phyloP scores from a whole-genome alignment of 2,113 vertebrate species.

The Ageneiosus marmoratus region DNA sequence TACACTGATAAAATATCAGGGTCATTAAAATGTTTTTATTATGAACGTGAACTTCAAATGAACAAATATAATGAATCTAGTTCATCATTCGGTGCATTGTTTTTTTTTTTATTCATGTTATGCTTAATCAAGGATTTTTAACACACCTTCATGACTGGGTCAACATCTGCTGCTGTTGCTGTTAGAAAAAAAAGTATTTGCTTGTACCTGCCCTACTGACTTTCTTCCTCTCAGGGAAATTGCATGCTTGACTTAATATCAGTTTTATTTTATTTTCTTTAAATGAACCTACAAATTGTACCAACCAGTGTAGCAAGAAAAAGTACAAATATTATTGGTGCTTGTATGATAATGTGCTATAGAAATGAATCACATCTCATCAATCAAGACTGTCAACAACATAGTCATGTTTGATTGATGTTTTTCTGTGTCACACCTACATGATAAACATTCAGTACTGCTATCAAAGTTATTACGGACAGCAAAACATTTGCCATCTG shows the following conservation, averaged over 20 bases:
- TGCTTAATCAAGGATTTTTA: background rate
- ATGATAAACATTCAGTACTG: background rate
- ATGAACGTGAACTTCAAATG: background rate
- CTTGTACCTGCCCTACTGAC: conserved; percentile 41
- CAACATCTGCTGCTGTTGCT: conserved; percentile 35
- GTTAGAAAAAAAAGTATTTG: conserved; percentile 34
- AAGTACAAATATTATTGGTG: background rate
- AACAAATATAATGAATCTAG: background rate
- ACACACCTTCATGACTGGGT: background rate
- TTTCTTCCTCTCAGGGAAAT: conserved; percentile 29
- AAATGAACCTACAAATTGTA: background rate
- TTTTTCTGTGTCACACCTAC: background rate
- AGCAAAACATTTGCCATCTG: background rate
- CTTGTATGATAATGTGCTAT: background rate
- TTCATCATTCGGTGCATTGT: background rate
- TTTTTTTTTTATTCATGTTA: background rate
- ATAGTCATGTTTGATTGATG: background rate
- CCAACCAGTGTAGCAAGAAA: background rate
- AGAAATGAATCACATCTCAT: background rate
- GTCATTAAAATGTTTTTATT: background rate
- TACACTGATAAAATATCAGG: background rate
- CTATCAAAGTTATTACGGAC: background rate
- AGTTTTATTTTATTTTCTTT: background rate
- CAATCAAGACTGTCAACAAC: background rate
- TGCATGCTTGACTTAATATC: conserved; percentile 30